Evolutionary conservation across 1,140 invertebrate genomes (phyloP).

Genomic region (Calephelis nemesis): DNA sequence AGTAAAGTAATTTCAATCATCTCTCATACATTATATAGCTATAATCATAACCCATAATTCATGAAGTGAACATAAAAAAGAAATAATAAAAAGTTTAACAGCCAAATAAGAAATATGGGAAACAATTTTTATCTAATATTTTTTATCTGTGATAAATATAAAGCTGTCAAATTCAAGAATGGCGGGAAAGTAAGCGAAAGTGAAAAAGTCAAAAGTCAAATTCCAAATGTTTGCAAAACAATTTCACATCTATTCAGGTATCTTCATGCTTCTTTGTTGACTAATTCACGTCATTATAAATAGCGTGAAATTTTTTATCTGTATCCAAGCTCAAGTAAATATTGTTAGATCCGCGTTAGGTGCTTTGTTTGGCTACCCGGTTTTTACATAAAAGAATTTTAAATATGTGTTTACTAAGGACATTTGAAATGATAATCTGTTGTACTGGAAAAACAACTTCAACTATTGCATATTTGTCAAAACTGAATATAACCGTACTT

Average conservation of each 20-base stretch:
- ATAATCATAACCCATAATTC: no score
- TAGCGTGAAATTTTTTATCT: slow-evolving; percentile 2
- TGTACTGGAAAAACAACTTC: no score
- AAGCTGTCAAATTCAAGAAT: slow-evolving; percentile 11
- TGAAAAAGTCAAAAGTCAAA: slow-evolving; percentile 37
- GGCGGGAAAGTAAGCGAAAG: slow-evolving; percentile 22
- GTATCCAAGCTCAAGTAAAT: background rate
- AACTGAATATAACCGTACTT: no score
- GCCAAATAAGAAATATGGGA: background rate
- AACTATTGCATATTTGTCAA: no score
- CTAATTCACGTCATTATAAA: slow-evolving; percentile 7
- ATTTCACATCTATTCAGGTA: slow-evolving; percentile 51
- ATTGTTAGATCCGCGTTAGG: background rate
- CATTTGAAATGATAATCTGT: no score
- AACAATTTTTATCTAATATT: background rate
- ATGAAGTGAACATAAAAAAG: no score
- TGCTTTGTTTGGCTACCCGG: background rate
- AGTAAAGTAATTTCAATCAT: no score
- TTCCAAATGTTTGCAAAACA: slow-evolving; percentile 31
- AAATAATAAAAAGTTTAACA: background rate
- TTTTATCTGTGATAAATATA: slow-evolving; percentile 13
- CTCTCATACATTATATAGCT: no score
- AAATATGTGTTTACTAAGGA: background rate
- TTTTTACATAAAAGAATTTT: background rate
- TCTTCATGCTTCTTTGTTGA: slow-evolving; percentile 52